Conservation (phyloP, 2,888 invertebrate species). For the Busseola fusca region DNA sequence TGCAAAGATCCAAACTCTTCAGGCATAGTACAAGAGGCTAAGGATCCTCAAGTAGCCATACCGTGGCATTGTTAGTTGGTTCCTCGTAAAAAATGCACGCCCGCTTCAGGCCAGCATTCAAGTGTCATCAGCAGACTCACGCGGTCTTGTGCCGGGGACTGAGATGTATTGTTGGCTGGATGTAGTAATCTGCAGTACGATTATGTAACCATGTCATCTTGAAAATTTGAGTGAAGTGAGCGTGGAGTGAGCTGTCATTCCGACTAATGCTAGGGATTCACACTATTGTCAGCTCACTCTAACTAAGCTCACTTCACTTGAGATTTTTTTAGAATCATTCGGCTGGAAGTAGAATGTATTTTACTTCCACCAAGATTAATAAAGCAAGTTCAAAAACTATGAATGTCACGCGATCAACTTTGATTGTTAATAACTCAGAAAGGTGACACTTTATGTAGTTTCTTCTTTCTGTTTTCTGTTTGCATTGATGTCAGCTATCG, state of each 20-base stretch:
- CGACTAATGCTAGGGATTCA: too few species aligned
- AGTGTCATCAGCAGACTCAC: slow-evolving; percentile 64
- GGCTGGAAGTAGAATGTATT: background rate
- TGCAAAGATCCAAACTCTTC: slow-evolving; percentile 37
- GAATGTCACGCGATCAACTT: background rate
- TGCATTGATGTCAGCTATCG: background rate
- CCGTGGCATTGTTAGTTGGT: slow-evolving; percentile 62
- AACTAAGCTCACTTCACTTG: too few species aligned
- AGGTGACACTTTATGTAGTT: background rate
- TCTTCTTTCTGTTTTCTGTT: background rate
- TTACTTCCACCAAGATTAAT: background rate
- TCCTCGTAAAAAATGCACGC: slow-evolving; percentile 69
- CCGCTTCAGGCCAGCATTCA: slow-evolving; percentile 59
- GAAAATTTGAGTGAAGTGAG: too few species aligned
- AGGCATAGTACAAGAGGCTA: slow-evolving; percentile 40
- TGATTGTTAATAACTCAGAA: background rate
- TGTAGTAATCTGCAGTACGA: slow-evolving; percentile 20
- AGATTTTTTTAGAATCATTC: too few species aligned
- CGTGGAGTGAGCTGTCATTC: too few species aligned
- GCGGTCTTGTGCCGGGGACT: slow-evolving; percentile 51
- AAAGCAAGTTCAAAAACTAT: background rate
- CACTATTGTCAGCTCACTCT: too few species aligned
- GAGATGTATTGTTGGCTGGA: slow-evolving; percentile 24
- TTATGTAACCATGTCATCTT: background rate
- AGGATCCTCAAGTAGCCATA: slow-evolving; percentile 56